These are phyloP conservation scores for Callitettix versicolor DNA, from an alignment of 1,140 invertebrate genomes.

Conservation along the genomic window DNA sequence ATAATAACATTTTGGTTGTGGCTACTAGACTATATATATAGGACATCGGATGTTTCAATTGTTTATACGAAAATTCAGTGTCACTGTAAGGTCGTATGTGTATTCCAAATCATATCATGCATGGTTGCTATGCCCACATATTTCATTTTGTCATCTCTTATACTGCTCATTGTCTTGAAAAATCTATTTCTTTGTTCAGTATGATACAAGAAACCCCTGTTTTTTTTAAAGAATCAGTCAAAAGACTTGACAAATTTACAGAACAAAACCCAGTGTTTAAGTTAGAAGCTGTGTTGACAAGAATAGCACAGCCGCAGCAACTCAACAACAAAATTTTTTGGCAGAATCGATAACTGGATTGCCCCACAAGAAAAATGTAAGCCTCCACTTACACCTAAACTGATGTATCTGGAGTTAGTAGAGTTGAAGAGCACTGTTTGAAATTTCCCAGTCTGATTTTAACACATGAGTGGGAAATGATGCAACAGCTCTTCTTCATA, in stretches of 20 bases:
- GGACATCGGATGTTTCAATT: no score
- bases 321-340: background rate
- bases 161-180: background rate
- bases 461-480: background rate
- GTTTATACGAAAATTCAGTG: no score
- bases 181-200: background rate
- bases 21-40: no score
- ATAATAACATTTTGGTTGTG: no score
- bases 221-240: background rate
- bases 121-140: background rate
- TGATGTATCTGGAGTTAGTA: background rate
- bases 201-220: background rate
- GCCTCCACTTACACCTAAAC: background rate
- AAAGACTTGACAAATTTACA: background rate
- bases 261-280: background rate
- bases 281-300: background rate
- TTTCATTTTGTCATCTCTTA: background rate
- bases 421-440: background rate
- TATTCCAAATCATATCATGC: background rate
- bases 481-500: background rate
- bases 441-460: background rate
- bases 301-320: background rate
- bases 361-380: background rate
- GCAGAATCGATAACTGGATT: background rate
- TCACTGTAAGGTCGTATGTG: no score